Conservation (phyloP, 2,888 invertebrate genomes). For the Tipula helvola region DNA sequence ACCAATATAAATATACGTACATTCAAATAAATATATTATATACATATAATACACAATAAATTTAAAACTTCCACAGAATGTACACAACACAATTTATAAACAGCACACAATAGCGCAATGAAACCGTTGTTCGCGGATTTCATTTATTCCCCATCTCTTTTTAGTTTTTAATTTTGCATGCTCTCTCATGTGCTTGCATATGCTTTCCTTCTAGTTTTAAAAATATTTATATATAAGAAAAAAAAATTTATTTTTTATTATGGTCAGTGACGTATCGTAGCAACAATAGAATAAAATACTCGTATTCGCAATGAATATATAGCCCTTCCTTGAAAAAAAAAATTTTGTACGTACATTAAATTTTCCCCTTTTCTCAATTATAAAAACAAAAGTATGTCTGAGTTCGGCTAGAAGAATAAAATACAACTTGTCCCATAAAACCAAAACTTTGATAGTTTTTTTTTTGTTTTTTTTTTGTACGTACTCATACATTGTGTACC, state of each 20-base stretch:
- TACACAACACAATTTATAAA: neutral
- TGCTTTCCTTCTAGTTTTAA: neutral
- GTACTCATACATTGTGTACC: neutral
- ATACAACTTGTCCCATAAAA: neutral
- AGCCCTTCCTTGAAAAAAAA: neutral
- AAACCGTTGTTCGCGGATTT: constrained; percentile 13
- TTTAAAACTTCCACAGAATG: neutral
- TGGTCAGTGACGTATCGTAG: neutral
- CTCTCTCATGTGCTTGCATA: constrained; percentile 1
- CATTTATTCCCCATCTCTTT: constrained; percentile 4
- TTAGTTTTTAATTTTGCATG: constrained; percentile 1
- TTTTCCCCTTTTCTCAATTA: neutral
- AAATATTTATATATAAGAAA: neutral
- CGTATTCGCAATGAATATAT: neutral
- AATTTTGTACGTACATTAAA: neutral
- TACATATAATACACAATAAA: constrained; percentile 7
- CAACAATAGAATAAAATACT: neutral
- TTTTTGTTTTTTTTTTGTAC: too few species aligned
- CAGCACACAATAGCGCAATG: constrained; percentile 11
- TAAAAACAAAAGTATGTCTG: neutral
- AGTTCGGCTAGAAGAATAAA: neutral
- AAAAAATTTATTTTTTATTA: neutral
- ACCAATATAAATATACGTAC: constrained; percentile 13
- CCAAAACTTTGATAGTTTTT: neutral
- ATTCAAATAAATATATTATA: constrained; percentile 10